Base-by-base conservation (phyloP, 1,140 invertebrate species). In the Drosophila fuyamai region DNA sequence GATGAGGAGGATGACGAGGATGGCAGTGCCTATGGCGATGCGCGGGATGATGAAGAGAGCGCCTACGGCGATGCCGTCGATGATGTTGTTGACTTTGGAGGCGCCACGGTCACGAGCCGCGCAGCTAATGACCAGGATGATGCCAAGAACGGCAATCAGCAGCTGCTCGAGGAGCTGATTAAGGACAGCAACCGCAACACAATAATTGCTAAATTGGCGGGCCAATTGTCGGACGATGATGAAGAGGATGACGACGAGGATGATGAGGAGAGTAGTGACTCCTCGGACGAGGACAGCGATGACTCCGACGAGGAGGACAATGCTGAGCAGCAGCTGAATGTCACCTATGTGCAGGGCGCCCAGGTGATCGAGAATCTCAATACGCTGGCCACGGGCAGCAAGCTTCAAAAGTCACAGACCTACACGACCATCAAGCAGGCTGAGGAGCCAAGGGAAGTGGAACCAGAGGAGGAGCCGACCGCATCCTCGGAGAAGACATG, bases 331-430 rank as follows among this genome's bases (percentile, higher is more conserved):
- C 68, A 79, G 54, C 55, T 91, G 35, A 81, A 90, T 53, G 59
- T 80, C 43, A 68, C 72, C 51, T 88, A 85, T 53, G 89, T 92
- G 53, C 90, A 92, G 57, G 91, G 90, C 44, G 90, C 90, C 32
- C 75, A 90, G 73, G 90, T 92, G 23, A 92, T 92, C 65, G 88
- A 91, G 78, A 92, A 92, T 90, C 90, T 85, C 59, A 92, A 92
- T 40, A 86, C 84, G 8, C 68, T 46, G 50, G 58, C 78, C 8
- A 43, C 73, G 14, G 61, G 77, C 74, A 41, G 48, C 70, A 71
- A 91, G 46, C 72, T 92, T 13, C 90, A 92, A 66, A 92, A 92
- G 78, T 92, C 91, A 12, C 86, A 90, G 68, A 92, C 91, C 2
- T 92, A 86, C 55, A 92, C 76, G 35, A 76, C 90, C 14, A 91